Evolutionary conservation across 2,888 invertebrate genomes (phyloP), one percentile per base, ranked within the genome.

Genomic region (Lasioglossum marginatum): DNA sequence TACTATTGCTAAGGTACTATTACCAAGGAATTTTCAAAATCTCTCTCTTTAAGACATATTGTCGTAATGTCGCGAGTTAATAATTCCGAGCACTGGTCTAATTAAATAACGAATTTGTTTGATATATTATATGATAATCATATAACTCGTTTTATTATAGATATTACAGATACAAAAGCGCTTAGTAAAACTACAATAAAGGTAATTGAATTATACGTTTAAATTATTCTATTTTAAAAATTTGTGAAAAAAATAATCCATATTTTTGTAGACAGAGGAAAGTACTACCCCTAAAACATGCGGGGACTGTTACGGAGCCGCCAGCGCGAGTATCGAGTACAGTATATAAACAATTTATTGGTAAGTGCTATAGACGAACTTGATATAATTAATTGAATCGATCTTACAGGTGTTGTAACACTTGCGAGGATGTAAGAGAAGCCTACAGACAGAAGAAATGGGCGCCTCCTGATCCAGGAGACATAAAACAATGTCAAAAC

Each of bases 231-330:
- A 12, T 34, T 19, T 80, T 48, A 68, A 14, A 77, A 74, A 40
- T 10, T 72, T 70, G 1, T 34, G 76, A 19, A 52, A 73, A 37
- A 34, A 31, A 48, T 27, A 1, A 23, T 63, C 52, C 52, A 37
- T 57, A 14, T 74, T 84, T 37, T 79, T 77, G 57, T 68, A 91
- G 91, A 73, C 96, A 94, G 92, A 94, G 43, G 96, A 96, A 91
- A 95, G 95, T 89, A 95, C 96, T 85, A 95, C 94, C 78, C 96
- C 96, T 82, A 94, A 96, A 91, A 95, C 96, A 93, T 99, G 99
- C 96, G 99, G 99, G 75, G 99, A 99, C 95, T 99, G 99, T 95
- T 99, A 99, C 96, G 99, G 99, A 82, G 99, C 99, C 66, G 97
- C 96, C 92, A 95, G 95, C 70, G 94, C 94, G 43, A 90, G 87